Evolutionary conservation across 1,140 invertebrate genomes (phyloP), one percentile per base, ranked within the genome.

Genomic region (Ptiloglossa arizonensis): DNA sequence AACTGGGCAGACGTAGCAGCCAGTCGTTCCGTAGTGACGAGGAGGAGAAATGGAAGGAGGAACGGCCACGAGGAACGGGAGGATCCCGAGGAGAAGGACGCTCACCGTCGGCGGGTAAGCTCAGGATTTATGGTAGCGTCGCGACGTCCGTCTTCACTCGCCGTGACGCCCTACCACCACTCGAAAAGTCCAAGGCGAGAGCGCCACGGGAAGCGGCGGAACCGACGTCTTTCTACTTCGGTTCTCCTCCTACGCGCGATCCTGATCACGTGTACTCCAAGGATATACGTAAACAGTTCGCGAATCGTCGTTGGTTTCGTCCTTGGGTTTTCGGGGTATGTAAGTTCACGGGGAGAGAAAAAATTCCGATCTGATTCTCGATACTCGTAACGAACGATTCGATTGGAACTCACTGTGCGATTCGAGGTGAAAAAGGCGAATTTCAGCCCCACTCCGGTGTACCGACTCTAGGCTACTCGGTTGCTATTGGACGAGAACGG

Each of bases 121-220:
- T 80, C 62, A 80, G 86, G 90, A 93, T 93, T 93, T 93, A 93
- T 93, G 83, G 91, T 74, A 89, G 91, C 91, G 91, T 91, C 92
- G 90, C 91, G 91, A 91, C 91, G 92, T 92, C 92, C 92, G 90
- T 93, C 91, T 93, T 93, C 92, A 92, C 92, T 93, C 88, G 88
- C 88, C 92, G 92, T 93, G 91, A 93, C 91, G 91, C 91, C 90
- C 90, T 90, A 89, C 87, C 85, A 87, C 86, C 68, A 80, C 88
- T 88, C 88, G 86, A 87, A 90, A 90, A 91, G 88, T 91, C 90
- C 88, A 60, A 81, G 81, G 79, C 81, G 48, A 80, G 68, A 74
- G 71, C 77, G 48, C 81, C 64, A 72, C 67, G 82, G 82, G 57
- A 69, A 85, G 69, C 78, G 72, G n/a, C 38, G 35, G 41, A 56